Base-by-base conservation (phyloP, 92 coral and sea anemone genomes). In the Phymanthus crucifer region DNA sequence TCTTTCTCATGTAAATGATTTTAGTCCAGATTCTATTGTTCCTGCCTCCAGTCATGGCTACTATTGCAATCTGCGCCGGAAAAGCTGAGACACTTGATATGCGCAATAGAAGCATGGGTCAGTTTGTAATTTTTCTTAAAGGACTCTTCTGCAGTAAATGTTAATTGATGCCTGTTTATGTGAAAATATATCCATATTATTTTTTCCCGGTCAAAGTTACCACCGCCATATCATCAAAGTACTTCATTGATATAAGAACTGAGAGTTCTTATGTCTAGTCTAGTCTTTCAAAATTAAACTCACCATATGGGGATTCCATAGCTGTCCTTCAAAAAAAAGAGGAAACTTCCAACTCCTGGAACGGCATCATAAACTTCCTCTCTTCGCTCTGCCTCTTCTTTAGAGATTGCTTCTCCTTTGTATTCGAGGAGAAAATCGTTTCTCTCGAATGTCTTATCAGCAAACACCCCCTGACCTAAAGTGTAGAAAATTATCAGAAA, bases 281-380 rank as follows among this genome's bases (percentile, higher is more conserved):
- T 21, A 21, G 66, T 56, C 31, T 56, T 56, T 56, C 66, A 56
- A 56, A 56, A 56, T 56, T 23, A 56, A 56, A 23, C 66, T 56
- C 66, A 21, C 66, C 66, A 56, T 23, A 56, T 23, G 3, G 27
- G 66, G 27, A 56, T 23, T 18, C 56, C 27, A 56, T 14, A 29
- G 37, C 86, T 65, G 43, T 73, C 83, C 34, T 84, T 77, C 17
- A 84, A 84, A 57, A 76, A 83, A 77, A 83, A 83, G 58, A 83
- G 83, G 52, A 83, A 83, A 71, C 83, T 83, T 77, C 87, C 87
- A 37, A 76, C 57, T 2, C 66, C 80, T 56, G 80, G 71, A 21
- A 48, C 56, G 16, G 56, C 56, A 48, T 76, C 69, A 70, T 77
- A 83, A 3, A 33, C 24, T 31, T 76, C 77, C 56, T 83, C 87